These are phyloP conservation scores for Drosophila villosipedis DNA, from an alignment of 2,888 invertebrate species.

Conservation along the genomic window DNA sequence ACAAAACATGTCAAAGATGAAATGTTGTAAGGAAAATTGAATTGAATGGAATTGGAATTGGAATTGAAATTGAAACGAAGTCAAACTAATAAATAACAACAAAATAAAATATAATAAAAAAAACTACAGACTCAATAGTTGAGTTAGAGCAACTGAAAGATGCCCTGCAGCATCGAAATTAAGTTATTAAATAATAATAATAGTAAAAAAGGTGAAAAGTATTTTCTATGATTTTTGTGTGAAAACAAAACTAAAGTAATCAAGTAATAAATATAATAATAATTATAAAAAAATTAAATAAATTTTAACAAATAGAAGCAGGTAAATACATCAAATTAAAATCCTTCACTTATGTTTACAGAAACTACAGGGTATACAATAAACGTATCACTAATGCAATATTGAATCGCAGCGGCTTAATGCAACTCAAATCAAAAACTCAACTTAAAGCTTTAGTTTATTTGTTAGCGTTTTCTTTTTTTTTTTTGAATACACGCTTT, in stretches of 20 bases:
- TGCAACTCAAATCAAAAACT: conserved; percentile 10
- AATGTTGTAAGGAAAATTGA: conserved; percentile 79
- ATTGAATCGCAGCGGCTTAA: conserved; percentile 38
- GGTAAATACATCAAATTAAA: background rate
- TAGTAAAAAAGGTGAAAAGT: background rate
- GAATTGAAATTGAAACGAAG: conserved; percentile 63
- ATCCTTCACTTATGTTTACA: too few relatives aligned
- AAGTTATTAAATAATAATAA: background rate
- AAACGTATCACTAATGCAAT: conserved; percentile 33
- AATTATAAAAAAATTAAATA: too few relatives aligned
- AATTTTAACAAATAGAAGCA: too few relatives aligned
- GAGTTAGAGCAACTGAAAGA: background rate
- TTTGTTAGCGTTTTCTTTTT: background rate
- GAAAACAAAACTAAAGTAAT: background rate
- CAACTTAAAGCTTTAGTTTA: conserved; percentile 35
- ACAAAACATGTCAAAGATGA: conserved; percentile 80
- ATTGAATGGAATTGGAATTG: conserved; percentile 66
- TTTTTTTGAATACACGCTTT: background rate
- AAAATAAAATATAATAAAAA: conserved; percentile 33
- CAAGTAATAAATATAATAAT: background rate
- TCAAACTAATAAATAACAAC: conserved; percentile 74
- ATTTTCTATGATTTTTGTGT: background rate
- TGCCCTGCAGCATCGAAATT: background rate
- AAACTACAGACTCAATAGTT: conserved; percentile 6
- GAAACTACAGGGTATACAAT: background rate